A percentile compares a stretch with the other conserved stretches of the same genome.
These are phyloP conservation scores for Furcula furcula DNA, from an alignment of 2,888 invertebrate genomes.

Conservation along the genomic window DNA sequence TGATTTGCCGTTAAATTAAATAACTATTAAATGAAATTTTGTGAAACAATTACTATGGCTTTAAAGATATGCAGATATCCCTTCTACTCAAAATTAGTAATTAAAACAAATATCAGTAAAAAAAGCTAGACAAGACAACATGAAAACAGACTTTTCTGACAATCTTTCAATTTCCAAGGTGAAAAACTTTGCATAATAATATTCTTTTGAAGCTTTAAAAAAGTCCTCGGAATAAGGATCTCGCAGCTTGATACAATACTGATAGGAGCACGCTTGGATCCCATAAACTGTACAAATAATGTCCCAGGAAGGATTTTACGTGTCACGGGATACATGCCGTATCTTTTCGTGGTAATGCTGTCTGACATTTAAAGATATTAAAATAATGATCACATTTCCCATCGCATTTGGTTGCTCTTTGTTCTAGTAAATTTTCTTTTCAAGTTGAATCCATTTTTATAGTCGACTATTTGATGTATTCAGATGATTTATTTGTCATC, in stretches of 20 bases:
- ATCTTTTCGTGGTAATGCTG: constrained; percentile 6
- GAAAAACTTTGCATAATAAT: constrained; percentile 14
- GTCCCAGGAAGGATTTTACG: constrained; percentile 21
- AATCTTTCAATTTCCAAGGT: constrained; percentile 10
- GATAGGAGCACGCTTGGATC: constrained; percentile 29
- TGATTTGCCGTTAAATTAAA: too few species aligned
- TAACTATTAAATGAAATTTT: too few species aligned
- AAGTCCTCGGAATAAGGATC: constrained; percentile 20
- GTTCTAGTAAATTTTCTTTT: neutral
- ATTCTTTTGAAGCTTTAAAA: constrained; percentile 23
- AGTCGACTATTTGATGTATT: too few species aligned
- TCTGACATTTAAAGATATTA: constrained; percentile 3
- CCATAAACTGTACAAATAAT: constrained; percentile 37
- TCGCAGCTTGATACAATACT: constrained; percentile 28
- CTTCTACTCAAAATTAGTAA: too few species aligned
- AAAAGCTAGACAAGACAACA: too few species aligned
- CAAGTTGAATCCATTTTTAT: too few species aligned
- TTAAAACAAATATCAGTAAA: too few species aligned
- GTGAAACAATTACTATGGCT: too few species aligned
- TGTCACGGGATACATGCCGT: constrained; percentile 10
- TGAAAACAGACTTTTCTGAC: too few species aligned
- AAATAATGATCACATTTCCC: neutral
- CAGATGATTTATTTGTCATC: too few species aligned
- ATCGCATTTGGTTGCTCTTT: neutral
- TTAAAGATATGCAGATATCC: too few species aligned